Percentiles rank a stretch among this genome's conserved stretches.
phyloP scores from a whole-genome alignment of 2,113 vertebrate genomes.

The Tachysurus fulvidraco region DNA sequence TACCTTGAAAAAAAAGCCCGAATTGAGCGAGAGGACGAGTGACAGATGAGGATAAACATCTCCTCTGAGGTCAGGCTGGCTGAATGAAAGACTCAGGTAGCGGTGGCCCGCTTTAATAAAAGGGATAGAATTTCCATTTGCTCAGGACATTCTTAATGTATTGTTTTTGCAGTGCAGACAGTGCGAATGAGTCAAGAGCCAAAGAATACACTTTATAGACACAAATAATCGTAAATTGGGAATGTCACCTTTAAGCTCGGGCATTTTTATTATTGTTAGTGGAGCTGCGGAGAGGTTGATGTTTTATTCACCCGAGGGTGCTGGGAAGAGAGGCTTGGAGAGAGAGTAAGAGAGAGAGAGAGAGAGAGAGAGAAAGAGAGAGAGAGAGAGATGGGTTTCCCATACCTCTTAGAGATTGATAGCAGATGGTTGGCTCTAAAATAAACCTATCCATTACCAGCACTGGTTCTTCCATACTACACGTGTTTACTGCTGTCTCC shows the following conservation, averaged over 20 bases:
- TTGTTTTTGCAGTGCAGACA: slow-evolving; percentile 88
- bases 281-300: slow-evolving; percentile 95
- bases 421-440: slow-evolving; percentile 93
- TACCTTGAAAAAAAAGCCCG: slow-evolving; percentile 54
- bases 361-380: slow-evolving; percentile 73
- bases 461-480: slow-evolving; percentile 80
- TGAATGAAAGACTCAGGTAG: slow-evolving; percentile 91
- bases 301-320: slow-evolving; percentile 91
- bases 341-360: slow-evolving; percentile 63
- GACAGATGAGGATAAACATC: slow-evolving; percentile 67
- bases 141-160: slow-evolving; percentile 88
- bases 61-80: slow-evolving; percentile 78
- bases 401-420: slow-evolving; percentile 92
- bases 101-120: slow-evolving; percentile 89
- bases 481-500: slow-evolving; percentile 84
- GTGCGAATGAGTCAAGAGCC: slow-evolving; percentile 88
- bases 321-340: slow-evolving; percentile 54
- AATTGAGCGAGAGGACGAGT: slow-evolving; percentile 70
- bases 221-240: slow-evolving; percentile 99
- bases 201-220: slow-evolving; percentile 99
- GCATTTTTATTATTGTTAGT: slow-evolving; percentile 99
- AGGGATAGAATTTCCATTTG: slow-evolving; percentile 95
- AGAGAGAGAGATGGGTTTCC: slow-evolving; percentile 84
- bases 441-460: slow-evolving; percentile 97
- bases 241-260: slow-evolving; percentile 99